Evolutionary conservation across 1,140 invertebrate genomes (phyloP).

Genomic region (Zaprionus lachaisei): DNA sequence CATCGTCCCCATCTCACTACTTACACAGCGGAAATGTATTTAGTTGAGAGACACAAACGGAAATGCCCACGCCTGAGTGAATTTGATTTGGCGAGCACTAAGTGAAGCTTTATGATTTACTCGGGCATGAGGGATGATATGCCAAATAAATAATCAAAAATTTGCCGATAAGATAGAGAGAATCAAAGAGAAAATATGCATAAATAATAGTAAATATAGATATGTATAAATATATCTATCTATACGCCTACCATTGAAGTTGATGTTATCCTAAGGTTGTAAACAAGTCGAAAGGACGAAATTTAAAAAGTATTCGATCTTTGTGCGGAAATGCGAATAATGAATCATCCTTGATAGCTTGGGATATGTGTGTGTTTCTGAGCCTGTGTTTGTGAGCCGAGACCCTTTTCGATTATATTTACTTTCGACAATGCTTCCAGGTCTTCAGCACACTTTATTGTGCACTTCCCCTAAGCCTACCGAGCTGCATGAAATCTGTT

Average conservation of each 20-base stretch:
- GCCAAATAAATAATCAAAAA: slow-evolving; percentile 23
- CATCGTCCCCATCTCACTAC: neutral
- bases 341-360: slow-evolving; percentile 56
- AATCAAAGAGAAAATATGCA: slow-evolving; percentile 15
- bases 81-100: slow-evolving; percentile 60
- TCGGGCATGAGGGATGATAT: neutral
- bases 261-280: slow-evolving; percentile 20
- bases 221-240: neutral
- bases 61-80: slow-evolving; percentile 64
- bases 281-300: neutral
- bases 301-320: slow-evolving; percentile 32
- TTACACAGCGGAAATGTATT: slow-evolving; percentile 67
- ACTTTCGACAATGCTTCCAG: neutral
- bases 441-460: neutral
- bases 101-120: slow-evolving; percentile 13
- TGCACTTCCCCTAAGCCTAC: neutral
- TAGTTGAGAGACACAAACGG: slow-evolving; percentile 63
- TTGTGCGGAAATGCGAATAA: slow-evolving; percentile 55
- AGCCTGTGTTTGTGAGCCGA: neutral
- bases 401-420: slow-evolving; percentile 6
- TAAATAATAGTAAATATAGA: slow-evolving; percentile 11
- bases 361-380: neutral
- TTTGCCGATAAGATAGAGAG: slow-evolving; percentile 42
- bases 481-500: neutral
- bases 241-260: slow-evolving; percentile 6